A percentile compares a stretch with the other conserved stretches of the same genome.
Conservation (phyloP, 2,888 invertebrate genomes). For the Heterodera filipjevi region DNA sequence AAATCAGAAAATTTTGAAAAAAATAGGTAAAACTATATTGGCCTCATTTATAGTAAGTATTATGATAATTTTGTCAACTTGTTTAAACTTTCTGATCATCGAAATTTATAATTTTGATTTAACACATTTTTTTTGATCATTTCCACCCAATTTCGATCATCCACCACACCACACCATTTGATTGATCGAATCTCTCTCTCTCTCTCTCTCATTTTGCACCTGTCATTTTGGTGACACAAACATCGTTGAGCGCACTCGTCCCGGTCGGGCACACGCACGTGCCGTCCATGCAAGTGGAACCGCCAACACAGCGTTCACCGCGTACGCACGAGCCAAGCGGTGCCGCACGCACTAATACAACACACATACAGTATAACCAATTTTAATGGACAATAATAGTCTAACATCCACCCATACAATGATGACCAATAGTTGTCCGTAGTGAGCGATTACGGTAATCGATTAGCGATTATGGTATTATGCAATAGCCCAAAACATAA, state of each 20-base stretch:
- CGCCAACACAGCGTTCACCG: conserved; percentile 59
- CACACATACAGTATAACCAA: too few relatives aligned
- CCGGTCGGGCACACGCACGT: conserved; percentile 58
- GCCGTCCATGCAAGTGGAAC: conserved; percentile 60
- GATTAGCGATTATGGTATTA: too few relatives aligned
- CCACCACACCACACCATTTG: background rate
- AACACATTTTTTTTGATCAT: background rate
- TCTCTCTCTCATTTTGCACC: conserved; percentile 48
- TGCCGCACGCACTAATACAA: conserved; percentile 43
- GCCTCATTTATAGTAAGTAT: too few relatives aligned
- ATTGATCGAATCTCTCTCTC: background rate
- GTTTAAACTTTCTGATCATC: too few relatives aligned
- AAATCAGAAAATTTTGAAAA: background rate
- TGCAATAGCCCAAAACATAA: too few relatives aligned
- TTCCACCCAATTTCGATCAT: background rate
- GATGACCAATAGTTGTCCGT: too few relatives aligned
- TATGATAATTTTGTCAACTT: too few relatives aligned
- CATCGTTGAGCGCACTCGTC: conserved; percentile 54
- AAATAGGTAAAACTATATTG: too few relatives aligned
- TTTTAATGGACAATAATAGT: too few relatives aligned
- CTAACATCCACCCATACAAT: too few relatives aligned
- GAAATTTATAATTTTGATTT: too few relatives aligned
- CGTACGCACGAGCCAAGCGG: conserved; percentile 48
- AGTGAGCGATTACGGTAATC: too few relatives aligned
- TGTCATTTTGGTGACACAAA: conserved; percentile 60